Conservation (phyloP, 1,140 invertebrate genomes). For the Apocrypta bakeri region DNA sequence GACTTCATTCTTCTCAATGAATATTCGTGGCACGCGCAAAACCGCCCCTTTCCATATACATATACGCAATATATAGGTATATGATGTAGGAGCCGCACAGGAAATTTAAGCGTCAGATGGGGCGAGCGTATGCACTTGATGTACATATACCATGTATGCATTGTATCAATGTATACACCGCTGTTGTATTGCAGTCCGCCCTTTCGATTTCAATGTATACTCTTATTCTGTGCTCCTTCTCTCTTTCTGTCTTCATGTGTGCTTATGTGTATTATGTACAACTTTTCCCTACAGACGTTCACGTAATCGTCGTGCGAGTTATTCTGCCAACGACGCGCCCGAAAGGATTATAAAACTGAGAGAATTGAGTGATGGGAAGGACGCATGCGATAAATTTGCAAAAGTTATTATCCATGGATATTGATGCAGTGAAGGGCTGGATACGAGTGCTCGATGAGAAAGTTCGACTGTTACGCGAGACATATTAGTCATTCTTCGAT, state of each 20-base stretch:
- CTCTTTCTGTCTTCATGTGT: not conserved
- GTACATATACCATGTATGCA: not conserved
- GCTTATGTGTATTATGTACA: not conserved
- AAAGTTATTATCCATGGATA: not conserved
- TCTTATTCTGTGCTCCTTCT: not conserved
- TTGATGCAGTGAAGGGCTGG: not conserved
- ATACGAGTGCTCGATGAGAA: too few relatives aligned
- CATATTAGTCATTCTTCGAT: too few relatives aligned
- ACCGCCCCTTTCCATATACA: not conserved
- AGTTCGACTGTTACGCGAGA: too few relatives aligned
- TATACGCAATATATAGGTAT: not conserved
- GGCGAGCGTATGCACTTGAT: not conserved
- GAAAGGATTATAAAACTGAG: not conserved
- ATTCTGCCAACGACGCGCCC: not conserved
- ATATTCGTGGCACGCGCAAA: not conserved
- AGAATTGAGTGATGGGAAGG: not conserved
- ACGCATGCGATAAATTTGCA: not conserved
- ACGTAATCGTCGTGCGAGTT: not conserved
- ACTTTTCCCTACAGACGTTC: not conserved
- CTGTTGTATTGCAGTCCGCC: slow-evolving; percentile 20
- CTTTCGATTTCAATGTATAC: slow-evolving; percentile 33
- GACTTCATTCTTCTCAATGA: not conserved
- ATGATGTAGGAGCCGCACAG: too few relatives aligned
- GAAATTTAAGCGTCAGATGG: not conserved
- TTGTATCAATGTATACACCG: not conserved